Evolutionary conservation across 2,113 vertebrate species (phyloP), one percentile per base, ranked within the genome.

Genomic region (Notothenia coriiceps): DNA sequence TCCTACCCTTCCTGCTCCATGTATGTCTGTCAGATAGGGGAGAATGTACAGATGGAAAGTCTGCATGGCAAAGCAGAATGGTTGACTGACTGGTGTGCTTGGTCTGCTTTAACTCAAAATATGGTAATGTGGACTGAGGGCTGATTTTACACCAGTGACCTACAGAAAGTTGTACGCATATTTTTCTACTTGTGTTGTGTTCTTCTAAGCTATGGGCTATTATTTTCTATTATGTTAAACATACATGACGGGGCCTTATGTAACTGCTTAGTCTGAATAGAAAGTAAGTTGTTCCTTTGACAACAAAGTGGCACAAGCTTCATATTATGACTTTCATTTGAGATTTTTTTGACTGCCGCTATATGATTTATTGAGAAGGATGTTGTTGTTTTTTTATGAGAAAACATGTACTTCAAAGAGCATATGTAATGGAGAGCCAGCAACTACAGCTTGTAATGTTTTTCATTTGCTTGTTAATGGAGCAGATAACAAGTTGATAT

Each of bases 361-460:
- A 65, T 72, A 86, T 6, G 25, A 67, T 69, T 79, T 74, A 52
- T 86, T 85, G 40, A 78, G 15, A 70, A 29, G 68, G 40, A 74
- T 77, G 57, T 77, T 71, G 73, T 73, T 62, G n/a, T 61, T 47
- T 10, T 33, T 33, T 3, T 40, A n/a, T 29, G 25, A 43, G 50
- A 59, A 79, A 80, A 86, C 70, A 86, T 62, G 11, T 43, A 80
- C 75, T 89, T 92, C 85, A 86, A 90, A 88, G 79, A 79, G 84
- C 69, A 85, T 82, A 62, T 70, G 69, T 86, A 86, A 89, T 77
- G 60, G 2, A 11, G 54, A 88, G 44, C 74, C 70, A 83, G 71
- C 40, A 56, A 51, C 6, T 22, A 76, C 17, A 61, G 7, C 62
- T 52, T 76, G 52, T 83, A 71, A 80, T 82, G 76, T 86, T 86